Percentiles rank a stretch among this genome's conserved stretches.
Conservation (phyloP, 2,797 vertebrate genomes). For the Mus spretus region DNA sequence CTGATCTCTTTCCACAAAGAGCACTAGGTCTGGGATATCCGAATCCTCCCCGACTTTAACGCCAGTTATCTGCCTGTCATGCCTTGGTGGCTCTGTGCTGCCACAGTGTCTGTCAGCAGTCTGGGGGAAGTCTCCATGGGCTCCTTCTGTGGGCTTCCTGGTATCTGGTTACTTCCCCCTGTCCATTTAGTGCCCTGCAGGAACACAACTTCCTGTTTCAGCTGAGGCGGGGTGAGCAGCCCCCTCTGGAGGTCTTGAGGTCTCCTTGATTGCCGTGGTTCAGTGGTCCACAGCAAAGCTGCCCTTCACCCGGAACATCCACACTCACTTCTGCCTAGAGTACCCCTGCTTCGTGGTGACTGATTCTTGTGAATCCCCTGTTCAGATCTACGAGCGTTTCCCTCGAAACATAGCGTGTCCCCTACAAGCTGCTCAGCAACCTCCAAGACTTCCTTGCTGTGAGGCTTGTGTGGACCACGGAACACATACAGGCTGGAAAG, state of each 20-base stretch:
- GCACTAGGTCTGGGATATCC: slow-evolving; percentile 92
- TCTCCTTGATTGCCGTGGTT: slow-evolving; percentile 94
- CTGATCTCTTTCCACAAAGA: slow-evolving; percentile 96
- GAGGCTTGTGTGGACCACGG: slow-evolving; percentile 95
- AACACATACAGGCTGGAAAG: slow-evolving; percentile 89
- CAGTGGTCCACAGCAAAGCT: slow-evolving; percentile 97
- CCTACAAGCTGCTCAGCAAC: slow-evolving; percentile 96
- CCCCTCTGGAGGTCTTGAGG: slow-evolving; percentile 93
- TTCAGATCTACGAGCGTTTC: slow-evolving; percentile 73
- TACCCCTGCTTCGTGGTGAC: slow-evolving; percentile 95
- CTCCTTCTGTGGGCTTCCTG: slow-evolving; percentile 94
- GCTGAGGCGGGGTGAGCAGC: slow-evolving; percentile 92
- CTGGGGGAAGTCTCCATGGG: slow-evolving; percentile 95
- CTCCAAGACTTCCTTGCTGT: slow-evolving; percentile 97
- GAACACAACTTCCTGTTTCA: slow-evolving; percentile 97
- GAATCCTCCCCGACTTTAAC: slow-evolving; percentile 95
- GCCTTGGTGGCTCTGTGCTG: slow-evolving; percentile 95
- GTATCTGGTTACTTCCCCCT: slow-evolving; percentile 91
- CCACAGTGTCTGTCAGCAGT: slow-evolving; percentile 97
- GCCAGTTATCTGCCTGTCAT: slow-evolving; percentile 96
- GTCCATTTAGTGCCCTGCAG: slow-evolving; percentile 93
- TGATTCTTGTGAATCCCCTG: slow-evolving; percentile 92
- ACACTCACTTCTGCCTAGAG: slow-evolving; percentile 96
- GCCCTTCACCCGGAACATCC: slow-evolving; percentile 95
- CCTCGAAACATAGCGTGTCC: slow-evolving; percentile 87